These are phyloP conservation scores for Cryptocheilus praepositus DNA, from an alignment of 2,888 invertebrate species.

Conservation along the genomic window DNA sequence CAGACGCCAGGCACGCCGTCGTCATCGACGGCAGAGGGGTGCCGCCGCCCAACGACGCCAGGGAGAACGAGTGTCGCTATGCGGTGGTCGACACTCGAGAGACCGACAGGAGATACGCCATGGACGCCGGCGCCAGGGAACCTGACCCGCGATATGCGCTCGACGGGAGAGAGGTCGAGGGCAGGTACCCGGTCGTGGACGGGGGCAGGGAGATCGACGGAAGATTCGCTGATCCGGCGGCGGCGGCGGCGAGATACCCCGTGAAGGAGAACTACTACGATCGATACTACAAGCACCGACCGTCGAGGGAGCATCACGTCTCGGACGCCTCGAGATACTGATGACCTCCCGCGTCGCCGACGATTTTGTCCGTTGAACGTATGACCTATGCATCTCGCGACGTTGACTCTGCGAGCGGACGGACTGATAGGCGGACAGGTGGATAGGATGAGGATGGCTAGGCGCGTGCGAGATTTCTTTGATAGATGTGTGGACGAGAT, in stretches of 20 bases:
- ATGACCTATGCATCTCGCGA: too few species aligned
- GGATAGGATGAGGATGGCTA: too few species aligned
- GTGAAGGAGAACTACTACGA: conserved; percentile 72
- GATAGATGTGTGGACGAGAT: too few species aligned
- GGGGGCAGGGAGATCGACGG: conserved; percentile 53
- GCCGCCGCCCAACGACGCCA: conserved; percentile 34
- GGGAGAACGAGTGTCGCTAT: conserved; percentile 53
- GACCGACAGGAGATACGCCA: conserved; percentile 55
- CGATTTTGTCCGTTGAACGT: too few species aligned
- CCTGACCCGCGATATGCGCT: conserved; percentile 55
- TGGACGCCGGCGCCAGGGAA: conserved; percentile 44
- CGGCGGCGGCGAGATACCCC: conserved; percentile 57
- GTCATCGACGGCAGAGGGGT: conserved; percentile 40
- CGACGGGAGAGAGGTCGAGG: conserved; percentile 59
- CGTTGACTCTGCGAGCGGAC: too few species aligned
- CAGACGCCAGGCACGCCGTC: conserved; percentile 52
- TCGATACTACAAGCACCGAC: conserved; percentile 72
- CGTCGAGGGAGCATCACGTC: conserved; percentile 69
- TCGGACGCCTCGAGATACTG: conserved; percentile 70
- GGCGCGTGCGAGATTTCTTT: too few species aligned
- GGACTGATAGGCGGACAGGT: too few species aligned
- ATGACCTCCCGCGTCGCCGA: conserved; percentile 37
- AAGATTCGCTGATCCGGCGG: conserved; percentile 61
- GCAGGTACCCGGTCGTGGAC: conserved; percentile 52
- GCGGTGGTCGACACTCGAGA: conserved; percentile 46